Evolutionary conservation across 1,140 invertebrate species (phyloP).

Genomic region (Drosophila insularis): DNA sequence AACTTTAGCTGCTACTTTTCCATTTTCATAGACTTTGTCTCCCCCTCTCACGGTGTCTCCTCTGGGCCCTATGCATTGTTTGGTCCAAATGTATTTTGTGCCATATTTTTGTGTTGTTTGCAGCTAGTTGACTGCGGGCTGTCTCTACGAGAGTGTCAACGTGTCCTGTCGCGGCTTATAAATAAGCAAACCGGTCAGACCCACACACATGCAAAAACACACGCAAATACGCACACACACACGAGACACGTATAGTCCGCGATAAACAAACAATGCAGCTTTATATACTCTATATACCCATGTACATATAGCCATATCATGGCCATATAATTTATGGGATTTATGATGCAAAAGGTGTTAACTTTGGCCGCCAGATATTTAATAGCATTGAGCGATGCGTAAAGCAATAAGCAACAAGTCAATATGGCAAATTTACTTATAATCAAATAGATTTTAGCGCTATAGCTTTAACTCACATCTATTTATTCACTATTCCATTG

Average conservation of each 20-base stretch:
- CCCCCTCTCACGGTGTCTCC: neutral
- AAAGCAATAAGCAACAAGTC: constrained; percentile 6
- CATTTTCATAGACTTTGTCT: neutral
- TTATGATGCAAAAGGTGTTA: constrained; percentile 30
- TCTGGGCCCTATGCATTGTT: neutral
- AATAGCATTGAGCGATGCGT: constrained; percentile 10
- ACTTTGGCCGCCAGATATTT: constrained; percentile 29
- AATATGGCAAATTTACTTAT: constrained; percentile 12
- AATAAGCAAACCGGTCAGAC: constrained; percentile 49
- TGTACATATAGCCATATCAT: neutral
- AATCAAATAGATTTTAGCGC: neutral
- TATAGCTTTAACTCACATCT: neutral
- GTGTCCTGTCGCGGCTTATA: constrained; percentile 48
- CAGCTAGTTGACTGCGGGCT: neutral
- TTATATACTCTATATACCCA: neutral
- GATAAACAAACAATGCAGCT: constrained; percentile 8
- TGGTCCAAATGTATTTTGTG: neutral
- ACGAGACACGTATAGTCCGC: no score
- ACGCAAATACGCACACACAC: constrained; percentile 9
- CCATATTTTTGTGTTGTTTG: neutral
- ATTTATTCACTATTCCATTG: neutral
- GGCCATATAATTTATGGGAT: constrained; percentile 38
- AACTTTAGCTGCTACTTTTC: neutral
- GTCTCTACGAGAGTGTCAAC: constrained; percentile 40
- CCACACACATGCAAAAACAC: constrained; percentile 18